Evolutionary conservation across 2,797 vertebrate species (phyloP).

Genomic region (Falco concolor): DNA sequence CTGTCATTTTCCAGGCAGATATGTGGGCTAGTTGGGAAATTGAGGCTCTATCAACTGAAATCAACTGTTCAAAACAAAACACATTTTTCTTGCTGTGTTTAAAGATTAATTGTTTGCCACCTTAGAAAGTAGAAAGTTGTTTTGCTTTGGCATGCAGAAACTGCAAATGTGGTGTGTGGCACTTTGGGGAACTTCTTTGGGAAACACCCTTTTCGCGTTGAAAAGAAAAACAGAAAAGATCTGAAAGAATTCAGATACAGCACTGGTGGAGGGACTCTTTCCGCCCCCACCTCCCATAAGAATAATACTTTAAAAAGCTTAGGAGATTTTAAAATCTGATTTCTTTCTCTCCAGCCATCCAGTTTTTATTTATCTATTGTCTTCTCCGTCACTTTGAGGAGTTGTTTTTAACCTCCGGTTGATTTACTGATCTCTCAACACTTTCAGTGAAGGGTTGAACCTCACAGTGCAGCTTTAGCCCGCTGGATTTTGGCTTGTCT

Average conservation of each 20-base stretch:
- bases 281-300: accelerated
- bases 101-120: background rate
- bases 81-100: background rate
- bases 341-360: background rate
- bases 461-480: background rate
- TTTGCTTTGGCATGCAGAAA: background rate
- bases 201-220: background rate
- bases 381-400: background rate
- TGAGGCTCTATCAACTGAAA: background rate
- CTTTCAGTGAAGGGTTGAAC: background rate
- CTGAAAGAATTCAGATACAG: background rate
- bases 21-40: background rate
- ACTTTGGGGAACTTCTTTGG: background rate
- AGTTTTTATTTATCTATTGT: background rate
- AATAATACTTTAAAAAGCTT: background rate
- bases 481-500: background rate
- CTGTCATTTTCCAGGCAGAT: background rate
- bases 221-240: background rate
- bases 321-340: background rate
- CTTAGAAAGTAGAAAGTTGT: background rate
- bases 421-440: background rate
- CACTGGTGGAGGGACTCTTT: background rate
- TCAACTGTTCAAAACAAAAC: background rate
- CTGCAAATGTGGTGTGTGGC: background rate
- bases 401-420: background rate